Percentiles rank a stretch among this genome's conserved stretches.
phyloP scores from a whole-genome alignment of 2,888 invertebrate genomes.

The Idaea straminata region DNA sequence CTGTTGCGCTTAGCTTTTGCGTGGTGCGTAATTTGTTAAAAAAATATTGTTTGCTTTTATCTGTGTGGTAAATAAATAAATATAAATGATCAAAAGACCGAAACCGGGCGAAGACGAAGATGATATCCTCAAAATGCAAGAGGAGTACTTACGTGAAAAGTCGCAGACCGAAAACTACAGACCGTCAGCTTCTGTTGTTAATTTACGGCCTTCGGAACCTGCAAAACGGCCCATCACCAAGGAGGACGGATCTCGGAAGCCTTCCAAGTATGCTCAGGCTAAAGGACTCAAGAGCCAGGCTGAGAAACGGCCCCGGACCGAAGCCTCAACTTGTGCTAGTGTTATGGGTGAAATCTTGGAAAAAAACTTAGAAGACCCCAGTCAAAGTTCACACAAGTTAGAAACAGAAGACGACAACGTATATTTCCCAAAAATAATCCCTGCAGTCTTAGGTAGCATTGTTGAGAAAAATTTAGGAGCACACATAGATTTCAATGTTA shows the following conservation, averaged over 20 bases:
- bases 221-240: constrained; percentile 39
- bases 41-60: not conserved
- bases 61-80: not conserved
- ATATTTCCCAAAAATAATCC: constrained; percentile 69
- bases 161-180: constrained; percentile 74
- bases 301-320: constrained; percentile 63
- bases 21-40: not conserved
- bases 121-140: constrained; percentile 86
- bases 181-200: constrained; percentile 82
- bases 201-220: constrained; percentile 54
- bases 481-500: constrained; percentile 35
- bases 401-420: constrained; percentile 62
- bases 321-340: constrained; percentile 26
- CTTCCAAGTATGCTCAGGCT: constrained; percentile 66
- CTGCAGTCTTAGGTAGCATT: constrained; percentile 75
- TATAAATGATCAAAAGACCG: constrained; percentile 82
- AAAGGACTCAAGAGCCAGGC: constrained; percentile 58
- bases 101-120: constrained; percentile 86
- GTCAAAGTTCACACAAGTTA: constrained; percentile 6
- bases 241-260: constrained; percentile 43
- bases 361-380: constrained; percentile 43
- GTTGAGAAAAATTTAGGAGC: constrained; percentile 71
- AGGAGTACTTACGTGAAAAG: constrained; percentile 82
- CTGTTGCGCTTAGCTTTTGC: not conserved
- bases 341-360: constrained; percentile 59